These are phyloP conservation scores for Cavia aperea DNA, from an alignment of 2,113 vertebrate genomes.

Conservation along the genomic window DNA sequence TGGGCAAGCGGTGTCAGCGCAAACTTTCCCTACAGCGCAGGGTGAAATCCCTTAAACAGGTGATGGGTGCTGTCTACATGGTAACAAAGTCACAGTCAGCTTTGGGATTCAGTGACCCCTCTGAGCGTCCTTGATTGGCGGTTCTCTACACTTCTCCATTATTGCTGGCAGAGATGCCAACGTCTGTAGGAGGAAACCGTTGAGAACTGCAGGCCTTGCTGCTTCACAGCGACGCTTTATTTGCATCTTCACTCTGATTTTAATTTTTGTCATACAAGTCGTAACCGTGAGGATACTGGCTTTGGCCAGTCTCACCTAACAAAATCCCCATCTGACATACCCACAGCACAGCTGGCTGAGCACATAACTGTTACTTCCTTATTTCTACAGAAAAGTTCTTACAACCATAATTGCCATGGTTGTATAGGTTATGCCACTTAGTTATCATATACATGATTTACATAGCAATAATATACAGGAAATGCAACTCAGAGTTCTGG, in stretches of 20 bases:
- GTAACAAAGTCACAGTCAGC: not conserved
- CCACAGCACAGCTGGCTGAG: not conserved
- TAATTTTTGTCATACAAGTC: not conserved
- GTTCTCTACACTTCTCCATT: not conserved
- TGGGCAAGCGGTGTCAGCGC: not conserved
- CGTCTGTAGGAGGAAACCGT: not conserved
- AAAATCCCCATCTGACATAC: not conserved
- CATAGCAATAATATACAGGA: not conserved
- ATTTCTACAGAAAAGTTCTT: not conserved
- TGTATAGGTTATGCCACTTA: not conserved
- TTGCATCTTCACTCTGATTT: not conserved
- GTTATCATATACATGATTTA: not conserved
- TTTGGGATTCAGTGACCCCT: not conserved
- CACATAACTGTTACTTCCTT: not conserved
- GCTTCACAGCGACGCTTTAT: not conserved
- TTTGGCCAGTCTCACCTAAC: not conserved
- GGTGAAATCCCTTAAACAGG: not conserved
- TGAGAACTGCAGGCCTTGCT: not conserved
- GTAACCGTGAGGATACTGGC: not conserved
- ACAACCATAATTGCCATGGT: not conserved
- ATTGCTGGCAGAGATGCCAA: not conserved
- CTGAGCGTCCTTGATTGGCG: rapidly evolving
- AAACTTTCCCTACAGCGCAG: not conserved
- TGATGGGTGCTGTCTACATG: not conserved
- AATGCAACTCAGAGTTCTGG: not conserved